Evolutionary conservation across 2,888 invertebrate species (phyloP).

Genomic region (Hirtodrosophila trivittata): DNA sequence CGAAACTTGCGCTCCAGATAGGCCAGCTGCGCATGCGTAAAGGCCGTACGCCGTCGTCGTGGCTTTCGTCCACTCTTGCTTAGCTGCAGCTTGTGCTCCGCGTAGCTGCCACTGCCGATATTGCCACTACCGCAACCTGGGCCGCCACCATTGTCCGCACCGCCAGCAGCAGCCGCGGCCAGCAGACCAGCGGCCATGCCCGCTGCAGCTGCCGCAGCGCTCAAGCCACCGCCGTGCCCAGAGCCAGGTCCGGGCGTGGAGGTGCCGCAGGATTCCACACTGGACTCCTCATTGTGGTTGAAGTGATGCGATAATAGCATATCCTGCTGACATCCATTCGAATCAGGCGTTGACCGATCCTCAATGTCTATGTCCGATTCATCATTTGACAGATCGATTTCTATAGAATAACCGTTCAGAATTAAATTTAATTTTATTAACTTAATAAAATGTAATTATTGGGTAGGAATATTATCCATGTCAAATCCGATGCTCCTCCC

Average conservation of each 20-base stretch:
- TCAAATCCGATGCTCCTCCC: no score
- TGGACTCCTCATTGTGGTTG: slow-evolving; percentile 79
- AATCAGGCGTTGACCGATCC: slow-evolving; percentile 83
- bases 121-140: neutral
- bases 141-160: slow-evolving; percentile 6
- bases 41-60: slow-evolving; percentile 93
- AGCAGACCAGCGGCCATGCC: slow-evolving; percentile 63
- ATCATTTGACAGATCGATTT: slow-evolving; percentile 82
- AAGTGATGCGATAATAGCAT: slow-evolving; percentile 62
- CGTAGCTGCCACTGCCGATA: slow-evolving; percentile 56
- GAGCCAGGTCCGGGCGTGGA: slow-evolving; percentile 48
- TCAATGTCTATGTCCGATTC: slow-evolving; percentile 84
- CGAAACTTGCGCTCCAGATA: slow-evolving; percentile 96
- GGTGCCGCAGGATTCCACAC: slow-evolving; percentile 78
- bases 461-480: no score
- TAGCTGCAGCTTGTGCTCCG: slow-evolving; percentile 78
- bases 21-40: slow-evolving; percentile 96
- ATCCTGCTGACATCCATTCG: slow-evolving; percentile 70
- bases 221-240: slow-evolving; percentile 30
- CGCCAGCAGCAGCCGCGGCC: slow-evolving; percentile 43
- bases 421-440: no score
- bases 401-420: slow-evolving; percentile 50
- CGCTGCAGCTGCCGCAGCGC: slow-evolving; percentile 60
- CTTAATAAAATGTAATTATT: no score
- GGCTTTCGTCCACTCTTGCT: slow-evolving; percentile 89